Conservation (phyloP, 2,888 invertebrate genomes). For the Tortricodes alternella region DNA sequence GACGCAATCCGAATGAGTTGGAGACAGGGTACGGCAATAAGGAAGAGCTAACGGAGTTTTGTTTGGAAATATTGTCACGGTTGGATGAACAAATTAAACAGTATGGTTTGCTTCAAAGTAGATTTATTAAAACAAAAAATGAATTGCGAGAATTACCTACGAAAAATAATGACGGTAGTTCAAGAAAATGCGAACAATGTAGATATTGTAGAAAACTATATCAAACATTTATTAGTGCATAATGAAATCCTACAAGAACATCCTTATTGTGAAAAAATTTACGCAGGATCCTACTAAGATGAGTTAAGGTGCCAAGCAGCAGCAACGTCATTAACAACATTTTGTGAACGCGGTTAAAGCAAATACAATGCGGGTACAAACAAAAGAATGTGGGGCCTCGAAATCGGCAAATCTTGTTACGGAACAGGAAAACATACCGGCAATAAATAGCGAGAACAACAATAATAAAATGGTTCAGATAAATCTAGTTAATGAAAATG, state of each 20-base stretch:
- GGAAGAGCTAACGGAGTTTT: neutral
- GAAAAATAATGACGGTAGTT: neutral
- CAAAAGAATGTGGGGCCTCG: neutral
- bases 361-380: neutral
- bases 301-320: neutral
- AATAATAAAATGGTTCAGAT: no score
- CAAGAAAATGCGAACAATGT: neutral
- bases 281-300: neutral
- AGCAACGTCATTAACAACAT: neutral
- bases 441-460: no score
- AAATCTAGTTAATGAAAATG: no score
- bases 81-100: neutral
- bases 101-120: neutral
- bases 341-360: neutral
- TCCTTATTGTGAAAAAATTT: neutral
- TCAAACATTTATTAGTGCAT: neutral
- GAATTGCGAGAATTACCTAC: neutral
- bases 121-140: neutral
- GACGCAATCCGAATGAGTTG: neutral
- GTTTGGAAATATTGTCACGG: neutral
- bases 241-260: neutral
- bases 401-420: neutral
- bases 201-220: neutral
- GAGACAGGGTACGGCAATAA: neutral
- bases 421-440: no score